Conservation (phyloP, 2,797 vertebrate genomes). For the Micromesistius poutassou region DNA sequence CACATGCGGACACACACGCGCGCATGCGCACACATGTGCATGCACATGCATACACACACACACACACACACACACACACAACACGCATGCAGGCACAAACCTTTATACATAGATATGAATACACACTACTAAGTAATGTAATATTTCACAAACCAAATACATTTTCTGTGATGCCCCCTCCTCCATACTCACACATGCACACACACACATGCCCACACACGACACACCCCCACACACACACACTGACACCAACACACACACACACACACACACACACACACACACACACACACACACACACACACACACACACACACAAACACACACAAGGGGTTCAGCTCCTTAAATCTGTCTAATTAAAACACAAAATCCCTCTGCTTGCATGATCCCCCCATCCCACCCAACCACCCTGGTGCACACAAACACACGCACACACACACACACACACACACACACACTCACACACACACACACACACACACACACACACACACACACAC, state of each 20-base stretch:
- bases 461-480: neutral
- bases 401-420: constrained; percentile 27
- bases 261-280: neutral
- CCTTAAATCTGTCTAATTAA: constrained; percentile 99
- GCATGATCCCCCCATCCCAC: constrained; percentile 55
- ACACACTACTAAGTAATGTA: neutral
- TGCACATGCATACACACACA: constrained; percentile 42
- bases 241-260: neutral
- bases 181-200: neutral
- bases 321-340: constrained; percentile 81
- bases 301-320: constrained; percentile 34
- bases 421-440: neutral
- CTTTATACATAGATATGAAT: constrained; percentile 14
- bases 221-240: neutral
- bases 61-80: constrained; percentile 10
- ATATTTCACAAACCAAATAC: neutral
- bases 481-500: neutral
- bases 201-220: neutral
- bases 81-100: constrained; percentile 37
- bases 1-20: neutral
- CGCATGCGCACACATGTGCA: neutral
- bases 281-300: neutral
- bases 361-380: constrained; percentile 96
- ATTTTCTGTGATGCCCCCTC: neutral
- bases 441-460: neutral